Evolutionary conservation across 2,888 invertebrate genomes (phyloP), one percentile per base, ranked within the genome.

Genomic region (Drosophila kuntzei): DNA sequence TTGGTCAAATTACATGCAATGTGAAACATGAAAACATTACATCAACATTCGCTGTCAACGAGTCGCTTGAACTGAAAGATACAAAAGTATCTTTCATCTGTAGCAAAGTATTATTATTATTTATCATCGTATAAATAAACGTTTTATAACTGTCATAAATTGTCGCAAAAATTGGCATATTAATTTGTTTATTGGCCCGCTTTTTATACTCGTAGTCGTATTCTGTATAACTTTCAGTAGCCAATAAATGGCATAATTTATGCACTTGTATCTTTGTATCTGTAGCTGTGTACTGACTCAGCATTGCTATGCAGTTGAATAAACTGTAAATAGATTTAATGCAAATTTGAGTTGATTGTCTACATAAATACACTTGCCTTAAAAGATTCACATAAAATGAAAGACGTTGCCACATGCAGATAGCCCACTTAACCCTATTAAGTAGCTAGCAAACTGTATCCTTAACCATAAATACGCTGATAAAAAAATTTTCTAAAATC

Each of bases 131-230:
- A 49, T 58, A 65, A 66, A 72, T 66, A 59, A 71, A 60, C 43
- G 50, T 32, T 72, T 63, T 59, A 75, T 50, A 69, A 55, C 70
- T 75, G 58, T 63, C 71, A 73, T 63, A 73, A 73, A 73, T 70
- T 63, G 62, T 72, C 57, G 57, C 53, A 54, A 54, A 75, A 69
- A 68, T 58, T 72, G 76, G 69, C 72, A 75, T 51, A 69, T 73
- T 75, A 75, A 73, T 73, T 73, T 59, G 76, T 51, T 75, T 75
- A 75, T 73, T 63, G 63, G 47, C 29, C 25, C 49, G 43, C 8
- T 43, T 32, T 39, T 54, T 36, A 22, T 16, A 44, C n/a, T 7
- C 39, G 37, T 34, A n/a, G 34, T 59, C 16, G 22, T 27, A 39
- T 11, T 25, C 47, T 29, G 39, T 50, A 14, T 36, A 37, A 61